phyloP scores from a whole-genome alignment of 1,140 invertebrate species.

The Epicauta chinensis region DNA sequence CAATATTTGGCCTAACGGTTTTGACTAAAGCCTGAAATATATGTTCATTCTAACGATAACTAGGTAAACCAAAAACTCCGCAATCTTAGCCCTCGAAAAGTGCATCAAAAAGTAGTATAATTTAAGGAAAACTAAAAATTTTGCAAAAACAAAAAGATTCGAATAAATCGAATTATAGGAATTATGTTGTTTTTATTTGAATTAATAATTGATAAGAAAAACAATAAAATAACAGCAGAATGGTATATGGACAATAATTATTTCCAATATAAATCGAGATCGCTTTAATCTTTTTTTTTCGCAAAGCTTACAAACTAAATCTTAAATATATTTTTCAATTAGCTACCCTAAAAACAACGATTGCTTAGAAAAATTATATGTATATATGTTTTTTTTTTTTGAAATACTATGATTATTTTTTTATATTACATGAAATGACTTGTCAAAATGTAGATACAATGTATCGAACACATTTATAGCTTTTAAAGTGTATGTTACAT shows the following conservation, averaged over 20 bases:
- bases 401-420: slow-evolving; percentile 40
- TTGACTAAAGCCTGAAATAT: no score
- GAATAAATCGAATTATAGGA: no score
- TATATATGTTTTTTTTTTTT: slow-evolving; percentile 36
- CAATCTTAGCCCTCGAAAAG: no score
- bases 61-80: no score
- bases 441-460: slow-evolving; percentile 37
- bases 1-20: no score
- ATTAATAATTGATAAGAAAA: slow-evolving; percentile 29
- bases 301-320: slow-evolving; percentile 45
- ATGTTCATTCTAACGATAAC: no score
- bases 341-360: slow-evolving; percentile 44
- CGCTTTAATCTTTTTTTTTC: slow-evolving; percentile 38
- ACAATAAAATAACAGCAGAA: slow-evolving; percentile 31
- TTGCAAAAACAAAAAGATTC: no score
- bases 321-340: slow-evolving; percentile 41
- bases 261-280: slow-evolving; percentile 38
- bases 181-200: slow-evolving; percentile 26
- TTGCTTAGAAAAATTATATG: slow-evolving; percentile 46
- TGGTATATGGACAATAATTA: slow-evolving; percentile 33
- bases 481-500: slow-evolving; percentile 30
- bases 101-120: no score
- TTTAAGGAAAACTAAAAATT: no score
- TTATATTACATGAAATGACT: slow-evolving; percentile 40
- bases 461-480: slow-evolving; percentile 28